Base-by-base conservation (phyloP, 2,797 vertebrate species). In the Enteromius fasciolatus region DNA sequence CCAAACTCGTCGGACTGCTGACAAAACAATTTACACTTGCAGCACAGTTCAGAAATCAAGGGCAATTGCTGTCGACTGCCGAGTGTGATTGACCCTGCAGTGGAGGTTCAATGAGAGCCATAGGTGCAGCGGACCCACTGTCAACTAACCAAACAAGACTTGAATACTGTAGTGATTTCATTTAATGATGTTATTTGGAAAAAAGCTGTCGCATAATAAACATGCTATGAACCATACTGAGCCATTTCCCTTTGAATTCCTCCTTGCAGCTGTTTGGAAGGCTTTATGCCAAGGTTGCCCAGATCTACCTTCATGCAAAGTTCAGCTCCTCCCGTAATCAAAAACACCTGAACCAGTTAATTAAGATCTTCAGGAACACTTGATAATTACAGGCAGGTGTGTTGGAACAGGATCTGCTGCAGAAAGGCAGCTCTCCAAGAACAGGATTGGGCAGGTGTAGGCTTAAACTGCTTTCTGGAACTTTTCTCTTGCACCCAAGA, bases 81-180 rank as follows among this genome's bases (percentile, higher is more conserved):
- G 80, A 73, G 63, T 85, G 79, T 76, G 68, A 80, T 39, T 82
- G 59, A 82, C 83, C 80, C 63, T 66, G 14, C 66, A 61, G 61
- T 61, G 61, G 82, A 52, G 73, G 81, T 69, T 81, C 83, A 83
- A 57, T n/a, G 18, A 73, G 48, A 54, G 28, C 28, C 25, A 20
- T 39, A 39, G 5, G 48, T 75, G 50, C 12, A 57, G 31, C 1
- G 3, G 4, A 36, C 31, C 6, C 28, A 74, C 1, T 1, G 31
- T 15, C 20, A 74, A 39, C 72, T 15, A 57, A 59, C 12, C 14
- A 75, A 59, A 59, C 52, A 59, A 10, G 52, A 73, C 48, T n/a
- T 52, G 11, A 57, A 59, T 5, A 39, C 20, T 59, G 20, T 1
- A 59, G 33, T 5, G 14, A 41, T 57, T 39, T 39, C 6, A 23